Conservation (phyloP, 2,888 invertebrate genomes). For the Coenonympha arcania region DNA sequence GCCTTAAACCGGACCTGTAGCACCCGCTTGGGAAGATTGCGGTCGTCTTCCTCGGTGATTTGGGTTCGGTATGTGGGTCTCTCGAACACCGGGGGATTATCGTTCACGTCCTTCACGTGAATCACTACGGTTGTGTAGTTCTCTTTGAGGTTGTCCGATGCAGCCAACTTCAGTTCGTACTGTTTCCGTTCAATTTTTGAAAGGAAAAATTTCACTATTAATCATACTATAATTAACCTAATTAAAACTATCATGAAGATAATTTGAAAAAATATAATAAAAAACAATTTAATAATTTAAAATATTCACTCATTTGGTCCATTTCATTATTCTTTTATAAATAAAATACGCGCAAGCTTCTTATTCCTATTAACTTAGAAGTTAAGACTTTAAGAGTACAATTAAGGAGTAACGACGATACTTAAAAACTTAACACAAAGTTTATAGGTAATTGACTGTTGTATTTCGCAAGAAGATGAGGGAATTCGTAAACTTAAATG, state of each 20-base stretch:
- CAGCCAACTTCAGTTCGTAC: slow-evolving; percentile 95
- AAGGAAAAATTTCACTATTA: slow-evolving; percentile 1
- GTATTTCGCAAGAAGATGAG: too few relatives aligned
- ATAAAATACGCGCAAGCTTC: too few relatives aligned
- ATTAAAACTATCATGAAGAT: too few relatives aligned
- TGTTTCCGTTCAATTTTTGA: slow-evolving; percentile 53
- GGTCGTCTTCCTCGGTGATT: slow-evolving; percentile 96
- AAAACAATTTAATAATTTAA: too few relatives aligned
- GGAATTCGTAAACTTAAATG: neutral
- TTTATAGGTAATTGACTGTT: too few relatives aligned
- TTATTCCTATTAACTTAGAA: too few relatives aligned
- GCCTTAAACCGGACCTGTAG: slow-evolving; percentile 82
- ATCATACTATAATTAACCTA: neutral
- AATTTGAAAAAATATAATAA: too few relatives aligned
- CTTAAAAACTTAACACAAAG: too few relatives aligned
- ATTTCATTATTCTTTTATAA: too few relatives aligned
- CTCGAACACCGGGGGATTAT: slow-evolving; percentile 98
- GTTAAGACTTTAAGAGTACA: too few relatives aligned
- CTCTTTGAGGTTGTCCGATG: slow-evolving; percentile 96
- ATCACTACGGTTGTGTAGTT: slow-evolving; percentile 98
- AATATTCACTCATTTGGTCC: too few relatives aligned
- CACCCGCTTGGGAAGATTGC: slow-evolving; percentile 93
- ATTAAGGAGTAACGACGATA: too few relatives aligned
- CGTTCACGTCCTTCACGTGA: slow-evolving; percentile 97
- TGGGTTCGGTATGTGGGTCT: slow-evolving; percentile 94